These are phyloP conservation scores for Pseudorhiza aurosa DNA, from an alignment of 30 jellyfish, hydroid and myxozoan species.

Conservation along the genomic window DNA sequence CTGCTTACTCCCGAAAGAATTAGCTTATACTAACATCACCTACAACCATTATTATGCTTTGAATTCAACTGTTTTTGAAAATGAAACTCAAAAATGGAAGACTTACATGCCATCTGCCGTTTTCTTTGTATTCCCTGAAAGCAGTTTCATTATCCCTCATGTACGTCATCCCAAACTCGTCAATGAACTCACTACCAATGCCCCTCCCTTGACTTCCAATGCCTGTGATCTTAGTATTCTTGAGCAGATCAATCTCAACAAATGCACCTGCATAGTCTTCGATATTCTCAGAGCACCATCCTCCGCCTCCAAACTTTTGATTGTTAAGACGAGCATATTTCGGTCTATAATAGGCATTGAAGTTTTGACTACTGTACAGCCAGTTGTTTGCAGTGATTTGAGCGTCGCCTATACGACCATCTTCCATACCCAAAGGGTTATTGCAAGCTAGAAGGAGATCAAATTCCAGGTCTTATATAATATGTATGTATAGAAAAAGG, in stretches of 20 bases:
- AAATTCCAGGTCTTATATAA: too few species aligned
- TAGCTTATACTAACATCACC: too few species aligned
- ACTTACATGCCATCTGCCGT: slow-evolving; percentile 95
- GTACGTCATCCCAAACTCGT: slow-evolving; percentile 73
- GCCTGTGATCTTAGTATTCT: slow-evolving; percentile 69
- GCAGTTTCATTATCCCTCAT: slow-evolving; percentile 65
- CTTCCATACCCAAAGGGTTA: slow-evolving; percentile 91
- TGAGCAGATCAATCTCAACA: slow-evolving; percentile 81
- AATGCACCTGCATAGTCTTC: slow-evolving; percentile 62
- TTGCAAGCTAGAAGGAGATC: slow-evolving; percentile 60
- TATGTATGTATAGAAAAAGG: too few species aligned
- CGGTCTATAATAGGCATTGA: slow-evolving; percentile 55
- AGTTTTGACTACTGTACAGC: slow-evolving; percentile 55
- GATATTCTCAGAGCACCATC: slow-evolving; percentile 87
- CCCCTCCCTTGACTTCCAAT: slow-evolving; percentile 89
- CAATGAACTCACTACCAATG: slow-evolving; percentile 70
- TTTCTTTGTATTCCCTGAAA: slow-evolving; percentile 73
- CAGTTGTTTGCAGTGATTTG: slow-evolving; percentile 92
- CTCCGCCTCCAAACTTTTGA: slow-evolving; percentile 78
- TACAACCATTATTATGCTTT: too few species aligned
- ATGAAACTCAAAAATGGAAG: too few species aligned
- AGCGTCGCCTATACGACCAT: slow-evolving; percentile 67
- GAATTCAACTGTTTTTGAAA: too few species aligned
- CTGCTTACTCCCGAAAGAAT: too few species aligned
- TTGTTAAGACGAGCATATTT: slow-evolving; percentile 67